phyloP scores from a whole-genome alignment of 2,113 vertebrate genomes.

The Heterocephalus glaber region DNA sequence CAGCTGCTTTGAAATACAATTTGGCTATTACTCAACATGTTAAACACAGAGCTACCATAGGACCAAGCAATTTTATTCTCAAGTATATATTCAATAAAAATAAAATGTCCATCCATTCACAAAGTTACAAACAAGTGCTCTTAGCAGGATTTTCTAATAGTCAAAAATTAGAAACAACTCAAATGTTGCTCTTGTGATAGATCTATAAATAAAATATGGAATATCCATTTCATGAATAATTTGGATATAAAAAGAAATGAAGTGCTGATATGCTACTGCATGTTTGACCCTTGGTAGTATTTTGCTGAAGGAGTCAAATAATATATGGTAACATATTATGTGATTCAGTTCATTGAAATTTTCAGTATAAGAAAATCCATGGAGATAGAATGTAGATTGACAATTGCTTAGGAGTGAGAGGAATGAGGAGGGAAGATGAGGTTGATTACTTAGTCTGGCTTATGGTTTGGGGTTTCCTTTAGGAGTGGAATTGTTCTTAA shows the following conservation, averaged over 20 bases:
- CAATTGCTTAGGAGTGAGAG: background rate
- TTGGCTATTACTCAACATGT: background rate
- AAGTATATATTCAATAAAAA: background rate
- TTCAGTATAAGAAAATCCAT: background rate
- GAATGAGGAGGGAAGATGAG: rapidly evolving
- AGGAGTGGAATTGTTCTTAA: background rate
- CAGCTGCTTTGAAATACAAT: background rate
- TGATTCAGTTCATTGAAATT: background rate
- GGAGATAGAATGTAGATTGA: background rate
- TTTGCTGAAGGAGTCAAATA: background rate
- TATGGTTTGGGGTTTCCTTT: background rate
- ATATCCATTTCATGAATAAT: background rate
- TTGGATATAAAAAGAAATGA: background rate
- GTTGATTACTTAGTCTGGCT: background rate
- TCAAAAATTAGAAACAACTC: background rate
- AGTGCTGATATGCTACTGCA: background rate
- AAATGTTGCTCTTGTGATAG: background rate
- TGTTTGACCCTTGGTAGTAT: background rate
- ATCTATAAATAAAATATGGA: background rate
- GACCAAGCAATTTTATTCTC: background rate
- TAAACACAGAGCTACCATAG: background rate
- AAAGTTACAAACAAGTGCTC: background rate
- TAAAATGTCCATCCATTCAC: background rate
- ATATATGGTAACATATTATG: background rate
- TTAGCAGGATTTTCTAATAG: background rate